Conservation (phyloP, 2,888 invertebrate species). For the Adineta ricciae region DNA sequence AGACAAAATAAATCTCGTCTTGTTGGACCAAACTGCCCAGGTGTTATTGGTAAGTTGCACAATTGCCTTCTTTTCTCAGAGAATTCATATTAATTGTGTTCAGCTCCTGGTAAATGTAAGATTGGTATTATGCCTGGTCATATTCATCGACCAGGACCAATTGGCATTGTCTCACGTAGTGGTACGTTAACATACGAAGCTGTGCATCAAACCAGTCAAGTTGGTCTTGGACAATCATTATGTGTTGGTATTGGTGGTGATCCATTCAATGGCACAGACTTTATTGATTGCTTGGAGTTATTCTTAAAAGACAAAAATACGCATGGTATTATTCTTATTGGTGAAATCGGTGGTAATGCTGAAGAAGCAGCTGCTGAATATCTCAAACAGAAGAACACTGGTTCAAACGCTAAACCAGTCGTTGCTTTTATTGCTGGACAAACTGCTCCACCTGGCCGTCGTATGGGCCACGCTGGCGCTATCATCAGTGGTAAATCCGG, state of each 20-base stretch:
- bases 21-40: slow-evolving; percentile 96
- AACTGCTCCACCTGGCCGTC: slow-evolving; percentile 89
- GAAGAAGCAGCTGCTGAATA: slow-evolving; percentile 93
- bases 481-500: slow-evolving; percentile 98
- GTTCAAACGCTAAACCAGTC: slow-evolving; percentile 78
- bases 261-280: slow-evolving; percentile 98
- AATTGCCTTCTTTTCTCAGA: too few species aligned
- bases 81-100: neutral
- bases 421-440: slow-evolving; percentile 96
- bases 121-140: slow-evolving; percentile 99
- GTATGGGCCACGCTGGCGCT: slow-evolving; percentile 99
- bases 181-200: slow-evolving; percentile 98
- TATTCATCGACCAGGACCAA: slow-evolving; percentile 79
- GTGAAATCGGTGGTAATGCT: slow-evolving; percentile 95
- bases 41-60: slow-evolving; percentile 66
- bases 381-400: slow-evolving; percentile 55
- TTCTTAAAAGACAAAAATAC: slow-evolving; percentile 85
- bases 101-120: slow-evolving; percentile 65
- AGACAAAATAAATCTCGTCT: slow-evolving; percentile 54
- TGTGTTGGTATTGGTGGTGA: slow-evolving; percentile 98
- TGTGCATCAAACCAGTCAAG: slow-evolving; percentile 81
- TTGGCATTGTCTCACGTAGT: slow-evolving; percentile 85
- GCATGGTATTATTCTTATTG: slow-evolving; percentile 79
- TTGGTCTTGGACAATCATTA: slow-evolving; percentile 76
- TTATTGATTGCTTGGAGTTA: slow-evolving; percentile 91